phyloP scores from a whole-genome alignment of 2,888 invertebrate genomes.

The Synergus laeviventris region DNA sequence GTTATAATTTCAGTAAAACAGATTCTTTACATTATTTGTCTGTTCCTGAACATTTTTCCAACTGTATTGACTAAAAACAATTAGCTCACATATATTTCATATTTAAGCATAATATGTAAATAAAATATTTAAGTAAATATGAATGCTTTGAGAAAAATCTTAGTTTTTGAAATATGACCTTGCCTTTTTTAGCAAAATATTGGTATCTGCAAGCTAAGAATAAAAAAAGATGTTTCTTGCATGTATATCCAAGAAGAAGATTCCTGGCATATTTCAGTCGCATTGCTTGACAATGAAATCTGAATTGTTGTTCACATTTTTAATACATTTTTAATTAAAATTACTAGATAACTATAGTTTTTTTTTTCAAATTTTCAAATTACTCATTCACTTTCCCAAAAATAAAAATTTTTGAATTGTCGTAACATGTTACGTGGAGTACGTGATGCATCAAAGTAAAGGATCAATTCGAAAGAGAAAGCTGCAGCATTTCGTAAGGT shows the following conservation, averaged over 20 bases:
- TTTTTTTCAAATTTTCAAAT: neutral
- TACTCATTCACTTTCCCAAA: neutral
- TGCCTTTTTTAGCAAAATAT: neutral
- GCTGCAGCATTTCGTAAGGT: constrained; percentile 64
- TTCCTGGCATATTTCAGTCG: no score
- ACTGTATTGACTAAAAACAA: neutral
- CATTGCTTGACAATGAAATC: neutral
- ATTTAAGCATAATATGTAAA: neutral
- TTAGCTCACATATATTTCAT: no score
- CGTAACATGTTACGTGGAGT: neutral
- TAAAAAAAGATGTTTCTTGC: no score
- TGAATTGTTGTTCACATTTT: neutral
- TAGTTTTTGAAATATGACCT: neutral
- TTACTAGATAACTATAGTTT: neutral
- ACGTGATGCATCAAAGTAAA: constrained; percentile 24
- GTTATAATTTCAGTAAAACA: neutral
- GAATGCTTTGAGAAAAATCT: neutral
- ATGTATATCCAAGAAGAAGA: no score
- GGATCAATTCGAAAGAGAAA: constrained; percentile 66
- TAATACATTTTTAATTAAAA: neutral
- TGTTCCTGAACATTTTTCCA: neutral
- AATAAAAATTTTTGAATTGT: neutral
- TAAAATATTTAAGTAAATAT: neutral
- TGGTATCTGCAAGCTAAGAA: no score
- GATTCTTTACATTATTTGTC: neutral